Evolutionary conservation across 2,888 invertebrate genomes (phyloP).

Genomic region (Amphimallon solstitiale): DNA sequence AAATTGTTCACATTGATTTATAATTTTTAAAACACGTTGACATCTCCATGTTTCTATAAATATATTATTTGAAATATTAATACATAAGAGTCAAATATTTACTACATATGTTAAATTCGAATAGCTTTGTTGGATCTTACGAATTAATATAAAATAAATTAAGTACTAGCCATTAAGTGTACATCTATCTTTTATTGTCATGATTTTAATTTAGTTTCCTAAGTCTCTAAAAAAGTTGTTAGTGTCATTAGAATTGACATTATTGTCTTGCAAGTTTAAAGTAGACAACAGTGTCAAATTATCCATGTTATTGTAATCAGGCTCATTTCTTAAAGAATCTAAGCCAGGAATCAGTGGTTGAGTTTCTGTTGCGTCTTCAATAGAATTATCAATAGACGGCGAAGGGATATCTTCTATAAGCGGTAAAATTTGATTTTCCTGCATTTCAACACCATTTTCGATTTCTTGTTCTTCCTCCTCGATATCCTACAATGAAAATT

Average conservation of each 20-base stretch:
- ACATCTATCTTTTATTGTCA: constrained; percentile 9
- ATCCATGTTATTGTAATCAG: constrained; percentile 62
- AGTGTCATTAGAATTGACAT: constrained; percentile 2
- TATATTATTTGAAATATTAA: not conserved
- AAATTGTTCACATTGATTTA: no score
- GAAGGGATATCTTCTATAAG: constrained; percentile 39
- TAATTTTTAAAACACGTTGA: no score
- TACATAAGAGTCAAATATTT: not conserved
- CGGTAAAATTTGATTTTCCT: constrained; percentile 44
- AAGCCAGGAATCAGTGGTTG: constrained; percentile 48
- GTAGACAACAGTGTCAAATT: constrained; percentile 60
- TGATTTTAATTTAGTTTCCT: constrained; percentile 28
- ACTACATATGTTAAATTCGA: not conserved
- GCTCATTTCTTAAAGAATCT: constrained; percentile 52
- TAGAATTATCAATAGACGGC: constrained; percentile 16
- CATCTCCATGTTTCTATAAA: no score
- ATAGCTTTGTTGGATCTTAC: not conserved
- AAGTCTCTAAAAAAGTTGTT: constrained; percentile 14
- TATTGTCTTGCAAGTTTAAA: constrained; percentile 55
- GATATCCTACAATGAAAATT: constrained; percentile 57
- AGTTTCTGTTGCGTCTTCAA: constrained; percentile 39
- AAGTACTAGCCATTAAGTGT: not conserved
- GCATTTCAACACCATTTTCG: constrained; percentile 60
- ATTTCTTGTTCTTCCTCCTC: constrained; percentile 68
- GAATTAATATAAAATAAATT: not conserved